phyloP scores from a whole-genome alignment of 2,113 vertebrate genomes.

The Ahaetulla prasina region DNA sequence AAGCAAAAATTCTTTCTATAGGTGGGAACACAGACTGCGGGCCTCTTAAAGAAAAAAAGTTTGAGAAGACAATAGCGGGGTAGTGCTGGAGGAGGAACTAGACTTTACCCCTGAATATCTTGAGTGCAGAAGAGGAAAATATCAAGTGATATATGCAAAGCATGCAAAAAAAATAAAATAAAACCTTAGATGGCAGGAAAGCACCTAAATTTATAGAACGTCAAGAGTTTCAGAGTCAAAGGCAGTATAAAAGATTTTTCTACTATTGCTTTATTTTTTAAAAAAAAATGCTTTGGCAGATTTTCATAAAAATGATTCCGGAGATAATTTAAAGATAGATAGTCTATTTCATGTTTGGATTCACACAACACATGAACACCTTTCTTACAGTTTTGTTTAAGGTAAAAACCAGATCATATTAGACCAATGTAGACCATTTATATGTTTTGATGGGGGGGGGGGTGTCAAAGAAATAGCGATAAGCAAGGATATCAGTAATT shows the following conservation, averaged over 20 bases:
- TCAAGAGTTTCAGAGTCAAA: background rate
- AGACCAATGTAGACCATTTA: background rate
- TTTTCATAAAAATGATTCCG: background rate
- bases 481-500: background rate
- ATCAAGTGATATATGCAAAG: background rate
- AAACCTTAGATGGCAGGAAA: background rate
- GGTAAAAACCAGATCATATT: background rate
- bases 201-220: background rate
- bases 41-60: background rate
- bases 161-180: background rate
- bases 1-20: background rate
- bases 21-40: background rate
- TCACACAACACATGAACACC: background rate
- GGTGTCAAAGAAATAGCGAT: background rate
- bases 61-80: background rate
- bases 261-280: too few relatives aligned
- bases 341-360: background rate
- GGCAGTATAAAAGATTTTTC: background rate
- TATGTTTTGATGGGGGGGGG: background rate
- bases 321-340: background rate
- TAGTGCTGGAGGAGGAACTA: conserved; percentile 15
- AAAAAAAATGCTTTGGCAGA: background rate
- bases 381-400: background rate
- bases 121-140: background rate
- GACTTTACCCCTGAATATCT: background rate